These are phyloP conservation scores for Muschampia plurimacula DNA, from an alignment of 2,888 invertebrate genomes.

Conservation along the genomic window DNA sequence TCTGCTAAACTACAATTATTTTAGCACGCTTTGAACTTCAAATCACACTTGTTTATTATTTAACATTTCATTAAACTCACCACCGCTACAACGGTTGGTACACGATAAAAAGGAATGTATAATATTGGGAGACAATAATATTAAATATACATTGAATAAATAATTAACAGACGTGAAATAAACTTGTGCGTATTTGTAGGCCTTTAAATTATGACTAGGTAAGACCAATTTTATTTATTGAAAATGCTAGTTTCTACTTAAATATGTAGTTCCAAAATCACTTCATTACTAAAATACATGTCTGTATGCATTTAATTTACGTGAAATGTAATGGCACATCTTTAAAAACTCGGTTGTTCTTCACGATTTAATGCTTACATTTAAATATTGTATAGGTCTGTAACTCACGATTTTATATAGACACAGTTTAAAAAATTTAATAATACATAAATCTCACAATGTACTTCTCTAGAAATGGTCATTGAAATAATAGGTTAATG, in stretches of 20 bases:
- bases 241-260: constrained; percentile 32
- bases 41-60: constrained; percentile 71
- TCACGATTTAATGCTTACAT: not conserved
- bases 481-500: not conserved
- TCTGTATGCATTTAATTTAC: constrained; percentile 7
- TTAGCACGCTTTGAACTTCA: constrained; percentile 75
- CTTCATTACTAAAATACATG: constrained; percentile 9
- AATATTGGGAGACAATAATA: constrained; percentile 66
- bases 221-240: constrained; percentile 53
- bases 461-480: not conserved
- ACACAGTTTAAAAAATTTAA: not conserved
- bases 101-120: constrained; percentile 73
- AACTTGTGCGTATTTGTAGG: constrained; percentile 78
- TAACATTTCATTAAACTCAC: constrained; percentile 54
- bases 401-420: not conserved
- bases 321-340: constrained; percentile 28
- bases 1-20: constrained; percentile 65
- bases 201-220: constrained; percentile 81
- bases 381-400: not conserved
- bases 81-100: constrained; percentile 56
- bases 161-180: constrained; percentile 48
- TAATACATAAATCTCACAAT: not conserved
- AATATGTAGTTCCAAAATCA: constrained; percentile 33
- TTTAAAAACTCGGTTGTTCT: constrained; percentile 9
- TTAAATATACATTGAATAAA: constrained; percentile 43